A percentile compares a stretch with the other conserved stretches of the same genome.
phyloP scores from a whole-genome alignment of 2,113 vertebrate species.

The Ictidomys tridecemlineatus region DNA sequence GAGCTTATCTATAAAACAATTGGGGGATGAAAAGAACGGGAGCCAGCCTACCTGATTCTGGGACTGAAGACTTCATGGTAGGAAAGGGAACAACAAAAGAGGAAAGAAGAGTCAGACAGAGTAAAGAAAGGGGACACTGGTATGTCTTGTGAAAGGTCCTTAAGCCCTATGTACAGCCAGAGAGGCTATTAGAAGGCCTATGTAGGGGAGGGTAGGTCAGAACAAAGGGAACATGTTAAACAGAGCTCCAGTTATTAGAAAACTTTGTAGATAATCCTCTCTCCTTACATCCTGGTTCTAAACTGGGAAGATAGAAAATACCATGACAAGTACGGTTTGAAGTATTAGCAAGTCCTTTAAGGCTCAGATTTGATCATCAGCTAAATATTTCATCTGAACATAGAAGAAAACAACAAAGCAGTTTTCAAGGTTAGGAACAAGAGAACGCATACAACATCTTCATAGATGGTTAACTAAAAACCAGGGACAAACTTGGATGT shows the following conservation, averaged over 20 bases:
- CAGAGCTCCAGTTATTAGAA: background rate
- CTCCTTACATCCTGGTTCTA: background rate
- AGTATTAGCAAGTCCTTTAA: background rate
- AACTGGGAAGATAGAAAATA: background rate
- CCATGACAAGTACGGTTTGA: background rate
- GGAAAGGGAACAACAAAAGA: background rate
- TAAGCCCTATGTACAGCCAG: background rate
- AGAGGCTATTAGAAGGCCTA: background rate
- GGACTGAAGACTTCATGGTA: background rate
- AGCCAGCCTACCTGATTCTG: rapidly evolving
- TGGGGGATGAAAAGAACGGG: background rate
- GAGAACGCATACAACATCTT: background rate
- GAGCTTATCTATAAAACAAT: background rate
- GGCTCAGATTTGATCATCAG: background rate
- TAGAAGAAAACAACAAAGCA: background rate
- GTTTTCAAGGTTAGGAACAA: background rate
- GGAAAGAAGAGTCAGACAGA: background rate
- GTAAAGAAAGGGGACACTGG: background rate
- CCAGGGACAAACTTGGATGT: background rate
- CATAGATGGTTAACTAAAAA: background rate
- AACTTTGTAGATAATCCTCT: background rate
- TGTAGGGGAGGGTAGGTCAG: background rate
- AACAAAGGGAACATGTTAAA: background rate
- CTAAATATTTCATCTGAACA: background rate
- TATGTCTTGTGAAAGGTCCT: no score